Evolutionary conservation across 2,113 vertebrate species (phyloP).

Genomic region (Nipponia nippon): DNA sequence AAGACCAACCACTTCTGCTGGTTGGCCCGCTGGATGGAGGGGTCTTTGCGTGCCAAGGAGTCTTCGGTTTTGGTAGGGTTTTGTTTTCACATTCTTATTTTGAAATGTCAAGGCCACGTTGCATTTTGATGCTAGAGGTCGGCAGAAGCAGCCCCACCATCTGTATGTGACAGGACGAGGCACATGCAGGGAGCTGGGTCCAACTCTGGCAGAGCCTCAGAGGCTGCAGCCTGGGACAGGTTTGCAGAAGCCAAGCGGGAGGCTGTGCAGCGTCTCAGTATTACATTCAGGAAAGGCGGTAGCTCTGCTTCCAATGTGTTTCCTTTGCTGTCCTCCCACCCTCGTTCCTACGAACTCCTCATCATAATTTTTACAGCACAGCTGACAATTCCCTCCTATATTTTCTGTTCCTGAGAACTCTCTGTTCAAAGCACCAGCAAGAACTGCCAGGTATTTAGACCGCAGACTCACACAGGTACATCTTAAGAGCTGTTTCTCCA

Average conservation of each 20-base stretch:
- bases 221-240: neutral
- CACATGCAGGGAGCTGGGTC: neutral
- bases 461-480: neutral
- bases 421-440: neutral
- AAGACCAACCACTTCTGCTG: neutral
- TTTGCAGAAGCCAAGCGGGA: neutral
- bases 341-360: conserved; percentile 48
- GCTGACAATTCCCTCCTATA: conserved; percentile 52
- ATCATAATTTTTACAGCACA: conserved; percentile 51
- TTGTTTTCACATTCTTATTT: neutral
- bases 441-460: neutral
- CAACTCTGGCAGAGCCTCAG: neutral
- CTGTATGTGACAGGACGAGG: neutral
- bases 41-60: fast-evolving
- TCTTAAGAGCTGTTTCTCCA: neutral
- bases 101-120: neutral
- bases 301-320: conserved; percentile 44
- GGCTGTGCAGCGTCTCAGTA: neutral
- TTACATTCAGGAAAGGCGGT: conserved; percentile 25
- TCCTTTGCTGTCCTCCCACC: conserved; percentile 65
- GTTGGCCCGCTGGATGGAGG: neutral
- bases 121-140: neutral
- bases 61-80: neutral
- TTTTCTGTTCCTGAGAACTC: conserved; percentile 44
- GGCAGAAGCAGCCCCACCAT: neutral